Percentiles rank a stretch among this genome's conserved stretches.
Conservation (phyloP, 2,888 invertebrate species). For the Drosophila colorata region DNA sequence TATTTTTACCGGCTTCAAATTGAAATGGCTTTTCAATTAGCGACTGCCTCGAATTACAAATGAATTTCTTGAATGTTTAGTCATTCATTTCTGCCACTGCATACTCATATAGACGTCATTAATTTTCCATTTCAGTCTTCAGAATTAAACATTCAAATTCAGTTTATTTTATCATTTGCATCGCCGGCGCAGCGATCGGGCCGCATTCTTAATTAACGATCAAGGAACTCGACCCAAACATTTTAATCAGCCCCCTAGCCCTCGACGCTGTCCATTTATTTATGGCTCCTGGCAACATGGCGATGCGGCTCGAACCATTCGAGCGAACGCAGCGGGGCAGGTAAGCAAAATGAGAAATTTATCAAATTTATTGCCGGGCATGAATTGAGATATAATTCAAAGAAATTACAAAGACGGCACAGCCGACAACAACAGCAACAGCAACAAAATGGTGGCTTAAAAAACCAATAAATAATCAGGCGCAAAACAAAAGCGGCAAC, state of each 20-base stretch:
- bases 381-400: slow-evolving; percentile 82
- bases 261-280: slow-evolving; percentile 50
- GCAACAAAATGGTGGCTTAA: slow-evolving; percentile 68
- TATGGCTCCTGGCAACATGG: slow-evolving; percentile 54
- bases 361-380: slow-evolving; percentile 73
- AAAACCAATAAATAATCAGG: slow-evolving; percentile 67
- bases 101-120: slow-evolving; percentile 53
- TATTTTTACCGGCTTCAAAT: background rate
- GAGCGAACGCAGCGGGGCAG: slow-evolving; percentile 62
- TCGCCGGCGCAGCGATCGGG: too few species aligned
- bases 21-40: slow-evolving; percentile 55
- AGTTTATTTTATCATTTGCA: slow-evolving; percentile 40
- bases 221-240: slow-evolving; percentile 69
- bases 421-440: slow-evolving; percentile 13
- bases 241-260: slow-evolving; percentile 66
- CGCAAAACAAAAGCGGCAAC: slow-evolving; percentile 53
- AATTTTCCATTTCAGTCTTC: slow-evolving; percentile 57
- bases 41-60: slow-evolving; percentile 36
- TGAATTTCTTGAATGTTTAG: slow-evolving; percentile 35
- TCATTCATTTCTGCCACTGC: slow-evolving; percentile 20
- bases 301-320: slow-evolving; percentile 43
- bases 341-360: slow-evolving; percentile 75
- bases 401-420: slow-evolving; percentile 69
- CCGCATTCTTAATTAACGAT: slow-evolving; percentile 64
- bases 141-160: slow-evolving; percentile 68